Conservation (phyloP, 1,140 invertebrate genomes). For the Zaprionus camerounensis region DNA sequence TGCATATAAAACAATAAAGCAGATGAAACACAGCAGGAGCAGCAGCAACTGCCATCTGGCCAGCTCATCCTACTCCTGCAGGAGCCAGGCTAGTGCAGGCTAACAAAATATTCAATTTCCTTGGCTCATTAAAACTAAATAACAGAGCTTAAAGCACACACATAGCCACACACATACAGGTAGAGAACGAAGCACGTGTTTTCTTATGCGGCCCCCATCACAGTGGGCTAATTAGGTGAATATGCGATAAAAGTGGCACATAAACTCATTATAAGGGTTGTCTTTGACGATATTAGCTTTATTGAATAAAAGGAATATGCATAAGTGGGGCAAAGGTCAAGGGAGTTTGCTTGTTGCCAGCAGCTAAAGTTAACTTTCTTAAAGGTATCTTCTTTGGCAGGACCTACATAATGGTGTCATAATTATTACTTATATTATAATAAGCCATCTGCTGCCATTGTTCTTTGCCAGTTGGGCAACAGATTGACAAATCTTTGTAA, state of each 20-base stretch:
- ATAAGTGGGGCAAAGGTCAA: background rate
- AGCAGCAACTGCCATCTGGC: conserved; percentile 29
- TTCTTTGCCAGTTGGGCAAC: too few relatives aligned
- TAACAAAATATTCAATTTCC: conserved; percentile 76
- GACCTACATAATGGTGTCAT: background rate
- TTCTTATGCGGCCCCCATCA: conserved; percentile 1
- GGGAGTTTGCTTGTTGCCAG: background rate
- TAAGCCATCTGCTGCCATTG: too few relatives aligned
- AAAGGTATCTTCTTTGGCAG: background rate
- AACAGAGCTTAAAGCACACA: conserved; percentile 48
- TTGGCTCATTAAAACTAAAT: conserved; percentile 79
- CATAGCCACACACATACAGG: background rate
- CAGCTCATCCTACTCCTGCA: background rate
- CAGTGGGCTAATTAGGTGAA: conserved; percentile 8
- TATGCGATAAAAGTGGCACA: conserved; percentile 7
- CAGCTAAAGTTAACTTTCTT: background rate
- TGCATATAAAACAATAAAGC: conserved; percentile 68
- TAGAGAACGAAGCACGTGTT: background rate
- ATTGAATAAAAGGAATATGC: background rate
- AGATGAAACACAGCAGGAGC: conserved; percentile 14
- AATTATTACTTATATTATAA: background rate
- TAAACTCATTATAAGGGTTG: conserved; percentile 9
- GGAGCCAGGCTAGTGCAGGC: conserved; percentile 35
- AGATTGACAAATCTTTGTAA: too few relatives aligned
- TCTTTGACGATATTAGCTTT: background rate